phyloP scores from a whole-genome alignment of 2,888 invertebrate genomes.

The Luffia ferchaultella region DNA sequence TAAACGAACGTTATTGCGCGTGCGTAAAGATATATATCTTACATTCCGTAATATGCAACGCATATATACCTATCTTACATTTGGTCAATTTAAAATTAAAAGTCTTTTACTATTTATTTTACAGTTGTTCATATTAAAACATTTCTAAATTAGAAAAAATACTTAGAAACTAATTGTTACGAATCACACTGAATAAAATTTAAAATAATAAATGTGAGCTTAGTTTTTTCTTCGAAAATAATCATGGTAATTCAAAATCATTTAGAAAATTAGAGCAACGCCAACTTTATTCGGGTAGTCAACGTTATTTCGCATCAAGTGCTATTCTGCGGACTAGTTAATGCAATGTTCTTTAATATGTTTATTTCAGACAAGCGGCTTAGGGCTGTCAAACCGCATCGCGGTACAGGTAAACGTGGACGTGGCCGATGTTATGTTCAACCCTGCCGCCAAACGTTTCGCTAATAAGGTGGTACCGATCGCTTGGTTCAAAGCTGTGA shows the following conservation, averaged over 20 bases:
- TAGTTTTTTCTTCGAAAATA: background rate
- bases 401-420: conserved; percentile 77
- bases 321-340: too few relatives aligned
- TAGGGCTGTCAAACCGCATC: conserved; percentile 68
- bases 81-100: too few relatives aligned
- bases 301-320: background rate
- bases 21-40: too few relatives aligned
- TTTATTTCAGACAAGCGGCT: conserved; percentile 63
- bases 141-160: background rate
- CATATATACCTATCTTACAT: too few relatives aligned
- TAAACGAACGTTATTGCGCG: too few relatives aligned
- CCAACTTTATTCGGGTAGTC: background rate
- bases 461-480: conserved; percentile 72
- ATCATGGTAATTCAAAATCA: background rate
- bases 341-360: background rate
- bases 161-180: background rate
- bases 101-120: too few relatives aligned
- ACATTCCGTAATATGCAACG: too few relatives aligned
- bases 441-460: conserved; percentile 61
- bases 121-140: background rate
- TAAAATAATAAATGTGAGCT: background rate
- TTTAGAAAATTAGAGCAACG: background rate
- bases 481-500: conserved; percentile 73
- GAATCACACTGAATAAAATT: background rate
- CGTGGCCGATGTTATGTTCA: conserved; percentile 68